These are phyloP conservation scores for Epinotia bilunana DNA, from an alignment of 2,888 invertebrate genomes.

Conservation along the genomic window DNA sequence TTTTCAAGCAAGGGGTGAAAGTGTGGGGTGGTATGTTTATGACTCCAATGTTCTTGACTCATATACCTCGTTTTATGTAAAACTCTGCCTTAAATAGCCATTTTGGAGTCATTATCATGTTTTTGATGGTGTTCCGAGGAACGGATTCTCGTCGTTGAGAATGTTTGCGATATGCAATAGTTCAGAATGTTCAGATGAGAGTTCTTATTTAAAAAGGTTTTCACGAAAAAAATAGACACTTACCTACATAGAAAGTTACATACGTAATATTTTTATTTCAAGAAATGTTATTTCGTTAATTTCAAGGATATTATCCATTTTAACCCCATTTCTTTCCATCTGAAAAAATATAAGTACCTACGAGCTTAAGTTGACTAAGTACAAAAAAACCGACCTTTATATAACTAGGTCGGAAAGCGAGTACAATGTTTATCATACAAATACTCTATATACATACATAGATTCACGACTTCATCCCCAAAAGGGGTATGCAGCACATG, in stretches of 20 bases:
- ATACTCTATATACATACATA: too few species aligned
- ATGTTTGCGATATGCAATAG: not conserved
- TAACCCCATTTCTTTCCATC: too few species aligned
- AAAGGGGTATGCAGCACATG: too few species aligned
- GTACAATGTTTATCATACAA: too few species aligned
- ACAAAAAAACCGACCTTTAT: too few species aligned
- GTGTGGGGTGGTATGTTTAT: conserved; percentile 80
- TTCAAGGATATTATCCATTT: too few species aligned
- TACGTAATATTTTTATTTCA: not conserved
- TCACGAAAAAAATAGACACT: not conserved
- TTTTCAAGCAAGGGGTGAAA: conserved; percentile 83
- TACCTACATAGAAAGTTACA: not conserved
- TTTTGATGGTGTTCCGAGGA: conserved; percentile 60
- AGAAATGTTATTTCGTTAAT: too few species aligned
- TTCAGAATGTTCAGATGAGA: not conserved
- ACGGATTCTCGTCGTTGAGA: conserved; percentile 3
- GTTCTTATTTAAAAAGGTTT: not conserved
- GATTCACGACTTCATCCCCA: too few species aligned
- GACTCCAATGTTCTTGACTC: conserved; percentile 80
- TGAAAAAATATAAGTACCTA: too few species aligned
- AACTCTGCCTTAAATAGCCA: conserved; percentile 73
- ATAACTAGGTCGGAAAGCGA: too few species aligned
- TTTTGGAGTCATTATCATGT: conserved; percentile 74
- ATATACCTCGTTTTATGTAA: conserved; percentile 81
- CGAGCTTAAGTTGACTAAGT: too few species aligned